phyloP scores from a whole-genome alignment of 2,797 vertebrate species.

The Falco berigora region DNA sequence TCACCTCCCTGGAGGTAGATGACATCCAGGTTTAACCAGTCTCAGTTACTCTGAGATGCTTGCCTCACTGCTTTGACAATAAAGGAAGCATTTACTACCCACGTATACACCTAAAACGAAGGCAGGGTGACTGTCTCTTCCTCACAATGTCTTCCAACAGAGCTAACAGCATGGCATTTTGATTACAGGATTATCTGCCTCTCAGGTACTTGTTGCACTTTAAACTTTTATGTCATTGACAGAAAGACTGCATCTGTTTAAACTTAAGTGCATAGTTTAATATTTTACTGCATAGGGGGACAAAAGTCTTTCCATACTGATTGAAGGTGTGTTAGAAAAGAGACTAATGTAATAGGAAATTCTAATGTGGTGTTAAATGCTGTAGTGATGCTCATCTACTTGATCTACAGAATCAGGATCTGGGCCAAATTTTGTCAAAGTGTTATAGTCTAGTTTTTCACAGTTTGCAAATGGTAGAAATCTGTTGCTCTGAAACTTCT shows the following conservation, averaged over 20 bases:
- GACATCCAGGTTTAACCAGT: not conserved
- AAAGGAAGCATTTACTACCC: not conserved
- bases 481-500: constrained; percentile 10
- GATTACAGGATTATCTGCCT: not conserved
- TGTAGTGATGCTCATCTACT: not conserved
- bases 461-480: constrained; percentile 17
- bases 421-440: not conserved
- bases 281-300: not conserved
- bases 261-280: not conserved
- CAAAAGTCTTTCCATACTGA: not conserved
- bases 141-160: not conserved
- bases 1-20: not conserved
- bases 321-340: not conserved
- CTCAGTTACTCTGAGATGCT: not conserved
- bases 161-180: not conserved
- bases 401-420: not conserved
- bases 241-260: not conserved
- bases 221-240: not conserved
- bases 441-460: not conserved
- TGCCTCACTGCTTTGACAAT: not conserved
- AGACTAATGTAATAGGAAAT: not conserved
- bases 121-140: not conserved
- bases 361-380: not conserved
- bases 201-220: not conserved
- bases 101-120: not conserved